Percentiles rank a stretch among this genome's conserved stretches.
Conservation (phyloP, 2,113 vertebrate species). For the Salvator merianae region DNA sequence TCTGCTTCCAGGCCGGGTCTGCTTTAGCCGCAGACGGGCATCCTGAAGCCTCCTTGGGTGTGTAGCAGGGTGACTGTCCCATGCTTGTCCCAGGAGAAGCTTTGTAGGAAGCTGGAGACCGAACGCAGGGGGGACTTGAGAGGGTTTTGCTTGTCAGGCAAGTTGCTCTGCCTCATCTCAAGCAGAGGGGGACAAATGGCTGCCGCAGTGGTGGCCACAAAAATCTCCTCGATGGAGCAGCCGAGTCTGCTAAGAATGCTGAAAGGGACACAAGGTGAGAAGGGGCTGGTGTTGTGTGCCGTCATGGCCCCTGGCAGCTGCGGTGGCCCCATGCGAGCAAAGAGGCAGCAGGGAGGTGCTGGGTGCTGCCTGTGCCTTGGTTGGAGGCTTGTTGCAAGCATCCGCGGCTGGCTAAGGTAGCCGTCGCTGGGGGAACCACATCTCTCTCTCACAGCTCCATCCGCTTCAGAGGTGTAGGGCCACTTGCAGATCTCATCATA, state of each 20-base stretch:
- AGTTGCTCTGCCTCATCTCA: not conserved
- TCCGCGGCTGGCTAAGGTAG: not conserved
- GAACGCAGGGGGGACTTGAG: not conserved
- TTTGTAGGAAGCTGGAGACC: not conserved
- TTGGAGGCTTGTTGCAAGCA: not conserved
- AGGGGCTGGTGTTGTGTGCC: not conserved
- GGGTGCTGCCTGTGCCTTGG: not conserved
- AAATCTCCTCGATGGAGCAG: not conserved
- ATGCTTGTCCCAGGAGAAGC: not conserved
- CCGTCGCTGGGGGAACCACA: no score
- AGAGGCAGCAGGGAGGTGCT: not conserved
- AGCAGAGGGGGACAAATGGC: not conserved
- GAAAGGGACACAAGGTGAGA: no score
- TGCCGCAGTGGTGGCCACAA: not conserved
- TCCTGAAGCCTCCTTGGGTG: not conserved
- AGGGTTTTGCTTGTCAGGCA: accelerated
- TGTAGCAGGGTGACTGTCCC: not conserved
- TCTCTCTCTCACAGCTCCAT: no score
- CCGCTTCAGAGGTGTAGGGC: not conserved
- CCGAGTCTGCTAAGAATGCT: no score
- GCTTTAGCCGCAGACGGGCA: not conserved
- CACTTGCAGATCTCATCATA: not conserved
- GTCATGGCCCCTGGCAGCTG: not conserved
- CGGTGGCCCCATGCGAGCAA: not conserved
- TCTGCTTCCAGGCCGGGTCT: not conserved